Percentiles rank a stretch among this genome's conserved stretches.
phyloP scores from a whole-genome alignment of 2,888 invertebrate genomes.

The Sipha maydis region DNA sequence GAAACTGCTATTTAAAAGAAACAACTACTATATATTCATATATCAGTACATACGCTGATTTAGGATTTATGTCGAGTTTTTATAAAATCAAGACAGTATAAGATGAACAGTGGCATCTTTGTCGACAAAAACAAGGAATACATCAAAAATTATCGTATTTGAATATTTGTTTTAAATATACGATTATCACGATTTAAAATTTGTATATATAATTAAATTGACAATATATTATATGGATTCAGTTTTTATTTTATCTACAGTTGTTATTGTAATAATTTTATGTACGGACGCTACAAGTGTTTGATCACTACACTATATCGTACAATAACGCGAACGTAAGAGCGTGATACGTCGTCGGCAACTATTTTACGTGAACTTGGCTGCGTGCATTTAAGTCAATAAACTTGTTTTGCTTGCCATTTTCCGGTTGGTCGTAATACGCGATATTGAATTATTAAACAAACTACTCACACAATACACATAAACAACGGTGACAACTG shows the following conservation, averaged over 20 bases:
- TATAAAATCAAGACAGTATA: neutral
- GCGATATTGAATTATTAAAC: neutral
- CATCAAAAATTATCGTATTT: too few species aligned
- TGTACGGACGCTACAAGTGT: neutral
- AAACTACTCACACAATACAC: neutral
- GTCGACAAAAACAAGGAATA: too few species aligned
- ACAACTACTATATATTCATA: neutral
- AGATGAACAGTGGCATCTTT: neutral
- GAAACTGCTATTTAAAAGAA: neutral
- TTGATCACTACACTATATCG: neutral
- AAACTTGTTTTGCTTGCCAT: conserved; percentile 38
- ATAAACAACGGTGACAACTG: neutral
- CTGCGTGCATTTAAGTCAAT: conserved; percentile 32
- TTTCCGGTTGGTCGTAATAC: conserved; percentile 40
- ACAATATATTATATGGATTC: too few species aligned
- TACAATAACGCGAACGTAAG: neutral
- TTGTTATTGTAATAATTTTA: neutral
- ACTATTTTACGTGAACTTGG: conserved; percentile 33
- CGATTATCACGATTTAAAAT: too few species aligned
- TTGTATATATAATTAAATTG: too few species aligned
- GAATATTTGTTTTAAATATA: too few species aligned
- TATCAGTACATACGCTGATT: neutral
- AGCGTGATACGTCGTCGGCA: conserved; percentile 19
- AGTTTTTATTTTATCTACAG: neutral
- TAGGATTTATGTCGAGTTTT: neutral